Evolutionary conservation across 2,113 vertebrate genomes (phyloP).

Genomic region (Toxostoma redivivum): DNA sequence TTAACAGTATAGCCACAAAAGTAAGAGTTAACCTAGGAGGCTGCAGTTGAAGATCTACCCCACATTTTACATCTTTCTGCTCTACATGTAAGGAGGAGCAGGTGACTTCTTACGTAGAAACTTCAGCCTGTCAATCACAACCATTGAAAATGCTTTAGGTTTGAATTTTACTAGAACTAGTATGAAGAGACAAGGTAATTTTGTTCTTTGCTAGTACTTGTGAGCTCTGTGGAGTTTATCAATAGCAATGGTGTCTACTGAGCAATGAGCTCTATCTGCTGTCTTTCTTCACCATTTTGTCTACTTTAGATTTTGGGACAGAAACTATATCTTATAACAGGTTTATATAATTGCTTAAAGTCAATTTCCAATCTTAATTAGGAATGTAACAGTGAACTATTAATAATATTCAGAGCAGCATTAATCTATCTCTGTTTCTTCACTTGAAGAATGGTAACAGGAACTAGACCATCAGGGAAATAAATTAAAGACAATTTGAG

Average conservation of each 20-base stretch:
- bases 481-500: background rate
- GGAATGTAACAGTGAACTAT: background rate
- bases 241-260: background rate
- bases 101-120: background rate
- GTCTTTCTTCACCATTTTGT: background rate
- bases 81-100: background rate
- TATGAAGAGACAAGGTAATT: background rate
- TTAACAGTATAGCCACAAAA: background rate
- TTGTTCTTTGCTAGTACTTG: background rate
- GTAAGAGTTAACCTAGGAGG: background rate
- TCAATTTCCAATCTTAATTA: slow-evolving; percentile 16
- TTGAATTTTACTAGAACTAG: background rate
- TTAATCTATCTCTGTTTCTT: background rate
- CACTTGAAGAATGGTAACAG: background rate
- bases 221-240: background rate
- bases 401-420: slow-evolving; percentile 21
- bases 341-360: background rate
- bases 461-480: slow-evolving; percentile 10
- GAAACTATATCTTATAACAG: background rate
- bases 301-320: background rate
- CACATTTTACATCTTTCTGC: background rate
- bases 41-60: background rate
- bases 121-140: background rate
- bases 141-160: background rate
- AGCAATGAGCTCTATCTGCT: background rate